phyloP scores from a whole-genome alignment of 2,113 vertebrate genomes.

The Dicentrarchus labrax region DNA sequence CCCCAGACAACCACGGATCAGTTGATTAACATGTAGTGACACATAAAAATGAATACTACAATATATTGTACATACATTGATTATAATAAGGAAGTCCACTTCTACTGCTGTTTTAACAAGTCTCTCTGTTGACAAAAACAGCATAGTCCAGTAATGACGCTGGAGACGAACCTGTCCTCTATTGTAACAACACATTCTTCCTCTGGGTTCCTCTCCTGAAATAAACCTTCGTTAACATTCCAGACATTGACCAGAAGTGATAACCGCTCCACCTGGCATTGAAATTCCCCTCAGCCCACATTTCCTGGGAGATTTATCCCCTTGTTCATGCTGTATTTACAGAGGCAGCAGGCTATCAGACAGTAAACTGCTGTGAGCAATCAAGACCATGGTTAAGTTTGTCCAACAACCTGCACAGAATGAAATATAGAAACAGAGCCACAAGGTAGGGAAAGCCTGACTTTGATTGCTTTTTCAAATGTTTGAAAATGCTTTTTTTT shows the following conservation, averaged over 20 bases:
- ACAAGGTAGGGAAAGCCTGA: not conserved
- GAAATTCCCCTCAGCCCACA: constrained; percentile 58
- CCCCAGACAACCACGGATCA: not conserved
- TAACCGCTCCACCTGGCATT: constrained; percentile 47
- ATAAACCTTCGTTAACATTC: constrained; percentile 54
- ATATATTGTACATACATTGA: not conserved
- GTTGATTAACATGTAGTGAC: not conserved
- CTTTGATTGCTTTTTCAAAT: constrained; percentile 54
- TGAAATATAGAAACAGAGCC: constrained; percentile 39
- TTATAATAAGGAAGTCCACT: not conserved
- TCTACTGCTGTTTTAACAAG: not conserved
- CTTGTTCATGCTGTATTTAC: constrained; percentile 65
- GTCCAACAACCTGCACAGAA: constrained; percentile 48
- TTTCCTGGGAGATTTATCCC: constrained; percentile 55
- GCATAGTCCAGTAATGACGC: constrained; percentile 4
- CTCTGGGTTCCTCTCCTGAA: constrained; percentile 17
- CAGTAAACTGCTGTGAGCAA: constrained; percentile 48
- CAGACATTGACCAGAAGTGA: constrained; percentile 45
- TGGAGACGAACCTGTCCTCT: not conserved
- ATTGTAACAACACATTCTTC: constrained; percentile 17
- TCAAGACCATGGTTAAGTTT: constrained; percentile 46
- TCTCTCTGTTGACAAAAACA: not conserved
- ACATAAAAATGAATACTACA: not conserved
- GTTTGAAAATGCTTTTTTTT: constrained; percentile 35
- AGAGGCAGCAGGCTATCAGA: constrained; percentile 56